Percentiles rank a stretch among this genome's conserved stretches.
These are phyloP conservation scores for Euplagia quadripunctaria DNA, from an alignment of 2,888 invertebrate species.

Conservation along the genomic window DNA sequence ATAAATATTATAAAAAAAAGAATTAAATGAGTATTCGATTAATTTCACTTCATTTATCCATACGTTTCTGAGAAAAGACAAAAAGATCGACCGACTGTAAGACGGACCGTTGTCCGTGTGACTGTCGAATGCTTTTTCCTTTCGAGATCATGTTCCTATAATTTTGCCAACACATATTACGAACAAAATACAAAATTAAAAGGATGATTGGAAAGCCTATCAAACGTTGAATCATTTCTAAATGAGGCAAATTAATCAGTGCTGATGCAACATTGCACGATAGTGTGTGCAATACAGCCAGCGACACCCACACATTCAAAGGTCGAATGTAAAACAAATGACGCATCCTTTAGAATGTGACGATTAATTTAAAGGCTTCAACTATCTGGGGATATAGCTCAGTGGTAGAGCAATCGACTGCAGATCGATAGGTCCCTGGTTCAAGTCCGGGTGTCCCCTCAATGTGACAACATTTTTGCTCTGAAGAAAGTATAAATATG, in stretches of 20 bases:
- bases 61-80: background rate
- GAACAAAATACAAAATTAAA: too few species aligned
- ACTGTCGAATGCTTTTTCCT: background rate
- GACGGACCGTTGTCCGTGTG: too few species aligned
- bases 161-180: too few species aligned
- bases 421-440: constrained; percentile 86
- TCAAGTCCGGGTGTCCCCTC: constrained; percentile 85
- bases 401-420: constrained; percentile 86
- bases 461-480: background rate
- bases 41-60: background rate
- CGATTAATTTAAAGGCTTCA: background rate
- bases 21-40: too few species aligned
- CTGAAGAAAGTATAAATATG: background rate
- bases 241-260: background rate
- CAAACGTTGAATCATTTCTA: background rate
- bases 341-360: constrained; percentile 2
- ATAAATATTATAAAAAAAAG: too few species aligned
- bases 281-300: background rate
- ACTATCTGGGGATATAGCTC: constrained; percentile 76
- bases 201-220: too few species aligned
- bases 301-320: constrained; percentile 3
- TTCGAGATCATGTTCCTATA: background rate
- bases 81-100: background rate
- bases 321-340: constrained; percentile 10
- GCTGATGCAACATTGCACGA: constrained; percentile 2